phyloP scores from a whole-genome alignment of 1,140 invertebrate genomes.

The Trichoplusia ni region DNA sequence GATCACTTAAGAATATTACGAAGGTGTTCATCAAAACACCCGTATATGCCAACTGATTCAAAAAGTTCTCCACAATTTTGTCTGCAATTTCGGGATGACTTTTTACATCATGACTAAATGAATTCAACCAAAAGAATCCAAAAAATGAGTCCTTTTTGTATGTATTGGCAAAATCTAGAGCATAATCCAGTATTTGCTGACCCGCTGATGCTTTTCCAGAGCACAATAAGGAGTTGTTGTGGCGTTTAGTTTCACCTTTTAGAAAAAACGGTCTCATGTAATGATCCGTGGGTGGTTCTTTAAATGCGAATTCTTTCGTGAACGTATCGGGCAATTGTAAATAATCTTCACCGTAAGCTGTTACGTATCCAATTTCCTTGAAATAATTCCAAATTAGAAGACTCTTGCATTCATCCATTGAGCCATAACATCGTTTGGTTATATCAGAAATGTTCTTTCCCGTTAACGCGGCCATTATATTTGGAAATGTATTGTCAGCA shows the following conservation, averaged over 20 bases:
- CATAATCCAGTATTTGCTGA: conserved; percentile 83
- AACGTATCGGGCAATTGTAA: conserved; percentile 68
- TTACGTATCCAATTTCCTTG: conserved; percentile 68
- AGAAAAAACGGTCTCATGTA: conserved; percentile 87
- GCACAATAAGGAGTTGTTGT: conserved; percentile 73
- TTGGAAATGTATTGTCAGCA: conserved; percentile 92
- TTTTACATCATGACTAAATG: conserved; percentile 85
- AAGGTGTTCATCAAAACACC: conserved; percentile 83
- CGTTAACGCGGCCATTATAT: conserved; percentile 89
- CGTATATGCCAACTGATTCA: conserved; percentile 79
- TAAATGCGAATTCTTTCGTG: conserved; percentile 59
- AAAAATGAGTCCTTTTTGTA: conserved; percentile 84
- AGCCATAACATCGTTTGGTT: conserved; percentile 81
- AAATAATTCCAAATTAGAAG: conserved; percentile 68
- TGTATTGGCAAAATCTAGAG: conserved; percentile 83
- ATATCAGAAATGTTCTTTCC: conserved; percentile 82
- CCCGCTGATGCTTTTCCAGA: conserved; percentile 82
- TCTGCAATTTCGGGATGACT: conserved; percentile 85
- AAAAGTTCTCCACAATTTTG: conserved; percentile 78
- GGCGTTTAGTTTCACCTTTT: conserved; percentile 76
- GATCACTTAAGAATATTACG: conserved; percentile 92
- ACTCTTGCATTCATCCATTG: conserved; percentile 74
- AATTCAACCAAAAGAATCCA: conserved; percentile 88
- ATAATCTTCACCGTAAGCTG: conserved; percentile 76
- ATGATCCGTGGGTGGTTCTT: conserved; percentile 85